These are phyloP conservation scores for Dryobota labecula DNA, from an alignment of 2,888 invertebrate species.

Conservation along the genomic window DNA sequence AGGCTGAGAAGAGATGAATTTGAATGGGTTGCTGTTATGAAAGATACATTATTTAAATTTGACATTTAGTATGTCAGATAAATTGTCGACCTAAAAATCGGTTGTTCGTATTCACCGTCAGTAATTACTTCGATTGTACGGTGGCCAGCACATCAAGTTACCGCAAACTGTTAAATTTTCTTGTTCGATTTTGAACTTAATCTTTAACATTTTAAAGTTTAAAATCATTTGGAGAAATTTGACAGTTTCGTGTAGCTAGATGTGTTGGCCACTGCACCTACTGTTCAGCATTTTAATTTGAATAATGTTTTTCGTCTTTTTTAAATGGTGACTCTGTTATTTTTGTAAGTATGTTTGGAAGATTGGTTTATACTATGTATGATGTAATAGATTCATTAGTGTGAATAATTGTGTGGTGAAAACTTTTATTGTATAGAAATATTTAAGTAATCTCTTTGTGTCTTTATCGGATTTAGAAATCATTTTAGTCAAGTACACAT, in stretches of 20 bases:
- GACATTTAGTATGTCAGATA: slow-evolving; percentile 87
- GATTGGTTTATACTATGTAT: slow-evolving; percentile 61
- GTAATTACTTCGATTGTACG: slow-evolving; percentile 79
- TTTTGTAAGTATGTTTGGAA: slow-evolving; percentile 59
- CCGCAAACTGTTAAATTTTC: too few species aligned
- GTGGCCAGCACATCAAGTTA: too few species aligned
- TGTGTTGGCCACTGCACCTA: too few species aligned
- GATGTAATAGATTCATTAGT: slow-evolving; percentile 64
- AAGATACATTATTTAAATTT: slow-evolving; percentile 86
- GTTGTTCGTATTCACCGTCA: slow-evolving; percentile 86
- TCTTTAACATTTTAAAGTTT: too few species aligned
- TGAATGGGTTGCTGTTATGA: slow-evolving; percentile 72
- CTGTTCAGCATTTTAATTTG: slow-evolving; percentile 81
- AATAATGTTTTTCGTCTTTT: slow-evolving; percentile 70
- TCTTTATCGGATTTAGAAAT: slow-evolving; percentile 12
- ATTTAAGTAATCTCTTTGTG: slow-evolving; percentile 16
- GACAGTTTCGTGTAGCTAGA: too few species aligned
- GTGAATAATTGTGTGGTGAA: slow-evolving; percentile 43
- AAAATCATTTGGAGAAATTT: too few species aligned
- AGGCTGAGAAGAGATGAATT: slow-evolving; percentile 39
- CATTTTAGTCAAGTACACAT: not conserved
- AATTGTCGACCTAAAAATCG: slow-evolving; percentile 86
- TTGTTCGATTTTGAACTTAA: too few species aligned
- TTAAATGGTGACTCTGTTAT: slow-evolving; percentile 70
- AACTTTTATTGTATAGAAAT: slow-evolving; percentile 35